Evolutionary conservation across 1,140 invertebrate genomes (phyloP).

Genomic region (Probaryconus sp.): DNA sequence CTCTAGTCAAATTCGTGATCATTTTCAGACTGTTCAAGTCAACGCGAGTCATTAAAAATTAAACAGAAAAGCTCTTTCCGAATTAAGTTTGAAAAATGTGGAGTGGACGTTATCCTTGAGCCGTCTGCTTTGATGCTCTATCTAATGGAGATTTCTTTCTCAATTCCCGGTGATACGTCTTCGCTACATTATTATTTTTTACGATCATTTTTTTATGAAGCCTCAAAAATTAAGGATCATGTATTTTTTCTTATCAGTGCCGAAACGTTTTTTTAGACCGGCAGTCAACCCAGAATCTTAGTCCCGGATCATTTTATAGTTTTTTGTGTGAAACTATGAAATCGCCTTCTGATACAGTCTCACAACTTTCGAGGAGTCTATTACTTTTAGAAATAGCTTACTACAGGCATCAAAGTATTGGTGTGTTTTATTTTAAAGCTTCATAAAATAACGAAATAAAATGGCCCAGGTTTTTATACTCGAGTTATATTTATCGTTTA

Average conservation of each 20-base stretch:
- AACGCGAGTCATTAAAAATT: too few species aligned
- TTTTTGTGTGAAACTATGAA: conserved; percentile 25
- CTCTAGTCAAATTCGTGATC: too few species aligned
- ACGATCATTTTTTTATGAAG: conserved; percentile 30
- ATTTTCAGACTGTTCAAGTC: too few species aligned
- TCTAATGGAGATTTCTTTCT: conserved; percentile 10
- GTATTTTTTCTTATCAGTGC: conserved; percentile 18
- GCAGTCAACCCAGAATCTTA: conserved; percentile 5
- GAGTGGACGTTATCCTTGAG: conserved; percentile 1
- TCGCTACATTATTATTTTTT: conserved; percentile 26
- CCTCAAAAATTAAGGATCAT: conserved; percentile 28
- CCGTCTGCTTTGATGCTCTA: conserved; percentile 10
- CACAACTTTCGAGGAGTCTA: conserved; percentile 23
- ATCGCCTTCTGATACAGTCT: conserved; percentile 25
- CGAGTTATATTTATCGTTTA: too few species aligned
- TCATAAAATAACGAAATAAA: conserved; percentile 13
- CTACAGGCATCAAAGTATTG: conserved; percentile 3
- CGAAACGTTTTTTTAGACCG: conserved; percentile 18
- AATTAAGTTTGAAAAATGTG: too few species aligned
- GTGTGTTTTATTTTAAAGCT: conserved; percentile 24
- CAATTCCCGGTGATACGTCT: conserved; percentile 9
- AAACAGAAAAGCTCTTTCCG: too few species aligned
- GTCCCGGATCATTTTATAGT: conserved; percentile 30
- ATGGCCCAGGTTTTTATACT: too few species aligned
- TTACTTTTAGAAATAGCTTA: conserved; percentile 21